Evolutionary conservation across 1,140 invertebrate genomes (phyloP), one percentile per base, ranked within the genome.

Genomic region (Formica exsecta): DNA sequence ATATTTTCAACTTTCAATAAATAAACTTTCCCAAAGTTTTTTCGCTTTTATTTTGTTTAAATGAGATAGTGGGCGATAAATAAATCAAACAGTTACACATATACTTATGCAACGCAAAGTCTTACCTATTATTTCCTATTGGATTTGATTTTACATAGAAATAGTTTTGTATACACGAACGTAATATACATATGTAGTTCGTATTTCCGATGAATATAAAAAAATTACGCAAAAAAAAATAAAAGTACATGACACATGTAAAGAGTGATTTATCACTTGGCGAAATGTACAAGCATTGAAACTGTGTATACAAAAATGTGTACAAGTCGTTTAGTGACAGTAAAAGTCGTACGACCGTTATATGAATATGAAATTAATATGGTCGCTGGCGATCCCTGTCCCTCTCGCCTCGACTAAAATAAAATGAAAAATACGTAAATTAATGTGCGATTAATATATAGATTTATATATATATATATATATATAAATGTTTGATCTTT

Each of bases 1-100:
- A 94, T 94, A 94, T 94, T 94, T 94, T 95, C 36, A 74, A 68
- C 61, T 61, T 75, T 75, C 65, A 64, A 86, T 81, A 81, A 81
- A 81, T 9, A 11, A 81, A 71, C 29, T 81, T 81, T 73, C 38
- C 65, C 54, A 81, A 71, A 29, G 2, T n/a, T 44, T 48, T 65
- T 6, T 32, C 8, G 73, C 7, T 59, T 48, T 71, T 59, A 59
- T 71, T 44, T 44, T 4, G 1, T 4, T 48, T 9, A 22, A 71
- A 6, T 41, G 25, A 19, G 3, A 64, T 29, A 8, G 73, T 7
- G 25, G 25, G 22, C 32, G 29, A 41, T 73, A 41, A 83, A 62
- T 73, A 48, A 71, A 25, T 44, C 16, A 36, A 54, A 66, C 38
- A 38, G 41, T 62, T 80, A n/a, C 1, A 51, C 75, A n/a, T 0